A percentile compares a stretch with the other conserved stretches of the same genome.
Evolutionary conservation across 2,888 invertebrate species (phyloP).

Genomic region (Psylliodes chrysocephalus): DNA sequence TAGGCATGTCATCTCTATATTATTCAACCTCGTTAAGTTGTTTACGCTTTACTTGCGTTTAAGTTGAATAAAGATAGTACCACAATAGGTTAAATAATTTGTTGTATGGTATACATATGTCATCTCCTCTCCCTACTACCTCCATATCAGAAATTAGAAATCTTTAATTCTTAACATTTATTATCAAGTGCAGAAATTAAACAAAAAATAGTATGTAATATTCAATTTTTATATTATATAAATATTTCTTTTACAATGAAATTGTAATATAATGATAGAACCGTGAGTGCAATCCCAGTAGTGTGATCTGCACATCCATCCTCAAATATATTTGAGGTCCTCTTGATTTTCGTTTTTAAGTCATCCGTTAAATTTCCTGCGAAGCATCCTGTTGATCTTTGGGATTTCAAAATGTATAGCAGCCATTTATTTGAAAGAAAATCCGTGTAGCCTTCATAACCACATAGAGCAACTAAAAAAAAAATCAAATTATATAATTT

Average conservation of each 20-base stretch:
- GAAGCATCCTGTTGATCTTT: constrained; percentile 51
- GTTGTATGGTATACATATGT: no score
- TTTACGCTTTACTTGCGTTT: no score
- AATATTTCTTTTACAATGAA: constrained; percentile 46
- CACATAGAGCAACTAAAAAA: constrained; percentile 53
- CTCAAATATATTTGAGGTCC: constrained; percentile 43
- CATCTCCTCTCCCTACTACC: no score
- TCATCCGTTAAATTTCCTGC: constrained; percentile 38
- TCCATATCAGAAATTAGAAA: no score
- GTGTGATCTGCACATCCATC: constrained; percentile 56
- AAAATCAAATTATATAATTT: no score
- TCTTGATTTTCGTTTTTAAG: constrained; percentile 46
- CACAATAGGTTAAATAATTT: no score
- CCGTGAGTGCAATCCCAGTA: constrained; percentile 52
- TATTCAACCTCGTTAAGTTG: no score
- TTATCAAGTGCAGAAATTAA: no score
- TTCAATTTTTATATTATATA: constrained; percentile 3
- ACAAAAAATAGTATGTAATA: no score
- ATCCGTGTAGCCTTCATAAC: constrained; percentile 53
- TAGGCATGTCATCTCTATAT: no score
- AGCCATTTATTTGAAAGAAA: constrained; percentile 51
- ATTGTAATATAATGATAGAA: constrained; percentile 51
- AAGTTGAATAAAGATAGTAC: no score
- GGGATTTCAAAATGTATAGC: constrained; percentile 48
- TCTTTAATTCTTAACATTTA: no score